Conservation (phyloP, 2,888 invertebrate genomes). For the Carterocephalus palaemon region DNA sequence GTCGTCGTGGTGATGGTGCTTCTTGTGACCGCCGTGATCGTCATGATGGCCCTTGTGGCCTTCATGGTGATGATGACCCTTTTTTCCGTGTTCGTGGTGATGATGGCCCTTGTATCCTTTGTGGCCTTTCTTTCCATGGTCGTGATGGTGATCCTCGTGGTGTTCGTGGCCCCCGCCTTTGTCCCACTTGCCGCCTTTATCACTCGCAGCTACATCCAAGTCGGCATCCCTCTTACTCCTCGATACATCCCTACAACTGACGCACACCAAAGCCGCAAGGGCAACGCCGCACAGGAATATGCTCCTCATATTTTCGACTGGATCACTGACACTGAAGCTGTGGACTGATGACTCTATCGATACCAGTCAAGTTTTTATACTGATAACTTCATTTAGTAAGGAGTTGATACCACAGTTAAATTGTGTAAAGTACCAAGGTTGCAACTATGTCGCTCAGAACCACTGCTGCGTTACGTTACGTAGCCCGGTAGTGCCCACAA, state of each 20-base stretch:
- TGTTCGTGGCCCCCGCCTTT: conserved; percentile 83
- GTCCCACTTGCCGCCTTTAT: conserved; percentile 70
- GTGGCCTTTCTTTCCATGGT: conserved; percentile 85
- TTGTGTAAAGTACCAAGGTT: conserved; percentile 74
- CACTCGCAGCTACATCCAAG: conserved; percentile 73
- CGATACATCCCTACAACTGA: conserved; percentile 74
- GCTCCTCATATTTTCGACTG: conserved; percentile 60
- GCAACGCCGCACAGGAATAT: conserved; percentile 63
- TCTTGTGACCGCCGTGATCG: conserved; percentile 82
- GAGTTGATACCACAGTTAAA: conserved; percentile 67
- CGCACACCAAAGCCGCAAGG: conserved; percentile 72
- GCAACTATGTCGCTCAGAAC: conserved; percentile 47
- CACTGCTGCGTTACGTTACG: conserved; percentile 58
- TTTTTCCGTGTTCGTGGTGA: conserved; percentile 83
- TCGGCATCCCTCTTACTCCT: conserved; percentile 74
- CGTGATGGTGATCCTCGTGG: conserved; percentile 81
- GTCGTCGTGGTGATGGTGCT: conserved; percentile 82
- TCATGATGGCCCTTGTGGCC: conserved; percentile 80
- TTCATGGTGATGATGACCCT: conserved; percentile 86
- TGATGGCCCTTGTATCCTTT: conserved; percentile 85
- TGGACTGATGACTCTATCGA: conserved; percentile 58
- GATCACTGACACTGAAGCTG: conserved; percentile 47
- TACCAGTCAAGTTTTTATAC: conserved; percentile 66
- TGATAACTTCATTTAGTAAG: conserved; percentile 51
- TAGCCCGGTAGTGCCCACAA: conserved; percentile 47